A percentile compares a stretch with the other conserved stretches of the same genome.
These are phyloP conservation scores for Eira barbara DNA, from an alignment of 2,113 vertebrate species.

Conservation along the genomic window DNA sequence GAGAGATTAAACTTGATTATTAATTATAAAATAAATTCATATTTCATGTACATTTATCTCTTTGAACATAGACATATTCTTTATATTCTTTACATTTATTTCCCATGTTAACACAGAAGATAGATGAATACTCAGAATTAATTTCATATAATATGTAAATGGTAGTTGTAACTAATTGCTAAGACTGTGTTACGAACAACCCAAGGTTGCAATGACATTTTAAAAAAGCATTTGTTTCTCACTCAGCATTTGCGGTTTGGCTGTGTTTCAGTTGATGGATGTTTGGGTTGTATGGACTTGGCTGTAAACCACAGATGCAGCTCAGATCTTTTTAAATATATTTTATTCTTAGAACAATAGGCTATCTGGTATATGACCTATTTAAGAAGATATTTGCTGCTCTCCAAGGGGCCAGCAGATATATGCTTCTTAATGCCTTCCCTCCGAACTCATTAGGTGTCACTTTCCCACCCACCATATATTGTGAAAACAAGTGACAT, in stretches of 20 bases:
- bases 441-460: neutral
- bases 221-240: neutral
- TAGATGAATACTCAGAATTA: neutral
- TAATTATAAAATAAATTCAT: neutral
- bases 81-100: neutral
- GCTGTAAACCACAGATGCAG: neutral
- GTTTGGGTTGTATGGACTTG: neutral
- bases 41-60: neutral
- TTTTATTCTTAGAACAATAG: neutral
- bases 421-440: neutral
- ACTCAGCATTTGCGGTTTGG: neutral
- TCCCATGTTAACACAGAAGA: neutral
- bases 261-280: neutral
- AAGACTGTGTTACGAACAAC: neutral
- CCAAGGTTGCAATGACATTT: neutral
- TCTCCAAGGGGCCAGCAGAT: neutral
- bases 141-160: neutral
- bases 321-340: neutral
- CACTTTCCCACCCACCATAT: neutral
- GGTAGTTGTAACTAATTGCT: neutral
- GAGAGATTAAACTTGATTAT: neutral
- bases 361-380: neutral
- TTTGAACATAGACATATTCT: neutral
- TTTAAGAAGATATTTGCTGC: neutral
- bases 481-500: neutral